These are phyloP conservation scores for Melipona beecheii DNA, from an alignment of 2,888 invertebrate genomes.

Conservation along the genomic window DNA sequence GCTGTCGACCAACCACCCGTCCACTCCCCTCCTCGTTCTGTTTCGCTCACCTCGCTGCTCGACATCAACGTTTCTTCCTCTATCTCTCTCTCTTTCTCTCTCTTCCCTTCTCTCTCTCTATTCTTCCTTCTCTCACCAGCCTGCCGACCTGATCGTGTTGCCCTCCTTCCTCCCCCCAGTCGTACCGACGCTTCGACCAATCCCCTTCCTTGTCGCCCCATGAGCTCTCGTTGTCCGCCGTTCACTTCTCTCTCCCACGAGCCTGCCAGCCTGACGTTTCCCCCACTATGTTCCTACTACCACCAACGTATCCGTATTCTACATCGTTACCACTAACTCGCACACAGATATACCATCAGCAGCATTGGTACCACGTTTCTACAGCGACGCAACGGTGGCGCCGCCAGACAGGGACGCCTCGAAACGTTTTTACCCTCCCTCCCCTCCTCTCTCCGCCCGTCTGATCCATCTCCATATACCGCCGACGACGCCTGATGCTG, in stretches of 20 bases:
- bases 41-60: constrained; percentile 53
- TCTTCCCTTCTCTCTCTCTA: constrained; percentile 56
- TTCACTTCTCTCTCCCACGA: constrained; percentile 57
- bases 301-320: constrained; percentile 46
- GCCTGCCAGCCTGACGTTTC: constrained; percentile 66
- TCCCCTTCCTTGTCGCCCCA: constrained; percentile 67
- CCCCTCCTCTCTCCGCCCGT: constrained; percentile 17
- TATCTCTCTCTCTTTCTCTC: constrained; percentile 56
- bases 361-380: constrained; percentile 52
- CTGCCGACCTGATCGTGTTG: constrained; percentile 62
- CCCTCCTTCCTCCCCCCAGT: constrained; percentile 54
- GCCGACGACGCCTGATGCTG: constrained; percentile 70
- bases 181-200: constrained; percentile 65
- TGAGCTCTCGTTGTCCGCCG: constrained; percentile 51
- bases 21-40: constrained; percentile 53
- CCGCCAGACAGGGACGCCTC: constrained; percentile 74
- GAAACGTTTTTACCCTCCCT: constrained; percentile 56
- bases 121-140: constrained; percentile 51
- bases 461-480: constrained; percentile 60
- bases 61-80: constrained; percentile 63
- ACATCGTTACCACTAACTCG: constrained; percentile 59
- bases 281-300: constrained; percentile 43
- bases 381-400: constrained; percentile 67
- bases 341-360: constrained; percentile 19
- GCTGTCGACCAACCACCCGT: constrained; percentile 60